Base-by-base conservation (phyloP, 2,797 vertebrate species). In the Podarcis siculus region DNA sequence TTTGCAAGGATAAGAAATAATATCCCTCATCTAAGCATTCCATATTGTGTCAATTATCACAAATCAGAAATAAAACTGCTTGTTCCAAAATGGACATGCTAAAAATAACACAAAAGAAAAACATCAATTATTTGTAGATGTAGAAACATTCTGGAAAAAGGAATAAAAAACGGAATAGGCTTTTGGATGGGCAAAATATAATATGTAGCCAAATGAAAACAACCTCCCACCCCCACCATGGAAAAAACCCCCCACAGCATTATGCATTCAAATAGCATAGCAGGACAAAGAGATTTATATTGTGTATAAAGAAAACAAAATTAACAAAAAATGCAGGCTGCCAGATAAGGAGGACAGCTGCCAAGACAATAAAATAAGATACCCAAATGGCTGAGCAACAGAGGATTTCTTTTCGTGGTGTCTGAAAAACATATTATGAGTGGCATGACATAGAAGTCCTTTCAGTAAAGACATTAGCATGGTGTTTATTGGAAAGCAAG, bases 281-380 rank as follows among this genome's bases (percentile, higher is more conserved):
- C 84, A 90, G 89, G 42, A 86, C 83, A 81, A 69, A 0, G 6
- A 93, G 87, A 85, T 86, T 94, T 88, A 83, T 84, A 21, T 67
- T 83, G 90, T 45, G 88, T 85, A 39, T 45, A 89, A 45, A 89
- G 67, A 86, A 89, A 90, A 88, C 23, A 30, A 90, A 80, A 87
- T 90, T 64, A 88, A 85, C 80, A 94, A 87, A 91, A 87, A 93
- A 85, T 71, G 91, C 19, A 19, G 85, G 88, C 49, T 72, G 5
- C 2, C 0, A 91, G 88, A 85, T 90, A 87, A 93, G n/a, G 90
- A 49, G 76, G 87, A 95, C 45, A 90, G 85, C 49, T 89, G 94
- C 80, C 88, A 94, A 87, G 21, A 88, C 42, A 78, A 55, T 76
- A 93, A 83, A 61, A 72, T 89, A 72, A 93, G 81, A 92, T 61